phyloP scores from a whole-genome alignment of 1,140 invertebrate genomes.

The Andricus grossulariae region DNA sequence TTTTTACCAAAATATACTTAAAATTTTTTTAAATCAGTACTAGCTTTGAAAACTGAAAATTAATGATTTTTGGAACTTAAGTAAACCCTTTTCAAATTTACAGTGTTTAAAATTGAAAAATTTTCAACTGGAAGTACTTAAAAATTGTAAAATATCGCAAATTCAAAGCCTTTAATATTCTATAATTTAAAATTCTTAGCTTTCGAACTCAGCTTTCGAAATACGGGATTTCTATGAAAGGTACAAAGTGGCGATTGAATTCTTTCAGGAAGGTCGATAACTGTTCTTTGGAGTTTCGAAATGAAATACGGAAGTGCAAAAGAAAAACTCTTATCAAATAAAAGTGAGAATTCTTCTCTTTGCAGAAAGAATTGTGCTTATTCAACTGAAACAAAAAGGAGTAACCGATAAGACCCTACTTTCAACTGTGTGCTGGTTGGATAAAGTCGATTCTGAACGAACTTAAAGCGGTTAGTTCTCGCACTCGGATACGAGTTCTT shows the following conservation, averaged over 20 bases:
- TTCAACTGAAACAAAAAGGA: conserved; percentile 26
- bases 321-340: conserved; percentile 25
- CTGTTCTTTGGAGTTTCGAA: conserved; percentile 13
- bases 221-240: not conserved
- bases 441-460: conserved; percentile 22
- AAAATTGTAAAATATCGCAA: too few species aligned
- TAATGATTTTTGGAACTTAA: too few species aligned
- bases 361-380: conserved; percentile 22
- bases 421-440: conserved; percentile 13
- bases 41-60: too few species aligned
- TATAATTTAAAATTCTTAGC: not conserved
- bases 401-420: conserved; percentile 25
- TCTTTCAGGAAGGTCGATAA: conserved; percentile 5
- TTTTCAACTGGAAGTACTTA: too few species aligned
- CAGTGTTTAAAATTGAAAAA: too few species aligned
- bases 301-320: conserved; percentile 22
- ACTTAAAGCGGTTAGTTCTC: conserved; percentile 11
- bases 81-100: too few species aligned
- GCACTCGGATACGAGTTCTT: conserved; percentile 3
- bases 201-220: not conserved
- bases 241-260: not conserved
- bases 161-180: too few species aligned
- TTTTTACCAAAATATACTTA: too few species aligned
- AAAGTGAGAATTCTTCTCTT: conserved; percentile 23
- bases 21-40: too few species aligned